Evolutionary conservation across 2,113 vertebrate genomes (phyloP), one percentile per base, ranked within the genome.

Genomic region (Ptilorrhoa leucosticta): DNA sequence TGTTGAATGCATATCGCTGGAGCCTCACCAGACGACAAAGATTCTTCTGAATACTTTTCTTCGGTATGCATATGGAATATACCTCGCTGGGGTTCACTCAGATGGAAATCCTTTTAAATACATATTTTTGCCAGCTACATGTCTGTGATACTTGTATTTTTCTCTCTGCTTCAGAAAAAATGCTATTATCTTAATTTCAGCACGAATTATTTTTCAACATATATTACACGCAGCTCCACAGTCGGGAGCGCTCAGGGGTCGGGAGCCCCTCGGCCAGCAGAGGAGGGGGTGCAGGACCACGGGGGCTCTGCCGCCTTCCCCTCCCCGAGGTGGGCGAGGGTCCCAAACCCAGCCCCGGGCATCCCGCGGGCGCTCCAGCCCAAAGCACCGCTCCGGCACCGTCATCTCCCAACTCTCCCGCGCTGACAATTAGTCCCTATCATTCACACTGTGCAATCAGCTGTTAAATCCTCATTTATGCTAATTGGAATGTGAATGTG

Each of bases 381-480:
- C 60, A 51, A 3, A 7, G 39, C 68, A 2, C 27, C 35, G 91
- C 93, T 85, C 19, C 66, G 85, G 96, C 53, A 83, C 83, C 65
- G 87, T 96, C 93, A 65, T 88, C 95, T 77, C 61, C 23, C 96
- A 24, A 83, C 90, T 94, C 97, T 83, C 82, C 83, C 83, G 39
- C 97, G 94, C 95, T 66, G 87, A 97, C 96, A 97, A 97, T 97
- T 97, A 97, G 97, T 96, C 51, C 73, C 97, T 96, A 94, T 98
- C 97, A 97, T 98, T 98, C 98, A 98, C 80, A 7, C 96, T 97
- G 98, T 97, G 97, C 97, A 97, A 97, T 98, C 97, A 97, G 97
- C 98, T 98, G 98, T 97, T 97, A 98, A 98, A 98, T 98, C 97
- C 97, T 98, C 97, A 87, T 97, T 97, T 97, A 96, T 97, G 97